These are phyloP conservation scores for Pectinophora gossypiella DNA, from an alignment of 1,140 invertebrate genomes.

Conservation along the genomic window DNA sequence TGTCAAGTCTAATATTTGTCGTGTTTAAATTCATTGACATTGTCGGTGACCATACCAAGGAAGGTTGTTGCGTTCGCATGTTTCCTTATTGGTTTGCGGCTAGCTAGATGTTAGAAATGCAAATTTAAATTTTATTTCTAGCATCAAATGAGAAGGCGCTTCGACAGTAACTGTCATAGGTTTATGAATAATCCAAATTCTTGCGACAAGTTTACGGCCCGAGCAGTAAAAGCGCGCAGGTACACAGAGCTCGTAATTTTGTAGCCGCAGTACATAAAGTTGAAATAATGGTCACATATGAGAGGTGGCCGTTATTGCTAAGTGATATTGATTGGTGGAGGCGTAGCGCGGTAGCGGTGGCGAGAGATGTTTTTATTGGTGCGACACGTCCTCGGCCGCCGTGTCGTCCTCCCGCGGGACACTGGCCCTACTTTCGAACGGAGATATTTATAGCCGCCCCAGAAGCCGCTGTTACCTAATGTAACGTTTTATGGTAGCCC, in stretches of 20 bases:
- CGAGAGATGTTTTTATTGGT: slow-evolving; percentile 65
- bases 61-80: neutral
- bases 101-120: neutral
- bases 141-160: neutral
- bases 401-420: slow-evolving; percentile 67
- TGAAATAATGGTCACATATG: slow-evolving; percentile 34
- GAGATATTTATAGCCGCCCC: slow-evolving; percentile 72
- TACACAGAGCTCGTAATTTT: slow-evolving; percentile 17
- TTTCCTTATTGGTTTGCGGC: neutral
- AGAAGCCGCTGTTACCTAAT: slow-evolving; percentile 71
- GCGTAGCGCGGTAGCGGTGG: slow-evolving; percentile 43
- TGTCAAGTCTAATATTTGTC: neutral
- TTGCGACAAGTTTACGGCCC: neutral
- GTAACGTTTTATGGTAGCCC: slow-evolving; percentile 72
- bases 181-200: neutral
- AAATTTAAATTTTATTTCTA: neutral
- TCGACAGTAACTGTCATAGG: neutral
- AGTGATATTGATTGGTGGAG: slow-evolving; percentile 62
- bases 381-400: slow-evolving; percentile 62
- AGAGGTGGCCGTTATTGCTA: slow-evolving; percentile 44
- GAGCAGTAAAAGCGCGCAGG: slow-evolving; percentile 4
- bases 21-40: neutral
- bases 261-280: slow-evolving; percentile 29
- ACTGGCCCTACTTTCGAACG: slow-evolving; percentile 66
- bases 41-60: neutral